Evolutionary conservation across 1,140 invertebrate species (phyloP).

Genomic region (Diuraphis noxia): DNA sequence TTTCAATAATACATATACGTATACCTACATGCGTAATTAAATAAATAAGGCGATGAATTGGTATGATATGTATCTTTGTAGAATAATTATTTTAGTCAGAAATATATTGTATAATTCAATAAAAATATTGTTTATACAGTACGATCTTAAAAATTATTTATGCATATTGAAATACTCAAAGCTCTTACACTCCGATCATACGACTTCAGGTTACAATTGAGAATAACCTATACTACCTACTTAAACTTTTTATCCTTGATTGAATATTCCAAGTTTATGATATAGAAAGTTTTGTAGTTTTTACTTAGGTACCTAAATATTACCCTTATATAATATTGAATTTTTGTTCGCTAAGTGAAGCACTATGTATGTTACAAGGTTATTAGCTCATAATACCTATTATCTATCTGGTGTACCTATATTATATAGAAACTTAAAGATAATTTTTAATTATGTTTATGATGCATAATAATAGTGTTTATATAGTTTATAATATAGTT

Average conservation of each 20-base stretch:
- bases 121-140: neutral
- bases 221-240: neutral
- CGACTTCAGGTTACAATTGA: neutral
- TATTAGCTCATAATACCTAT: neutral
- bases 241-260: neutral
- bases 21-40: neutral
- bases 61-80: neutral
- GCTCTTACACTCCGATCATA: no score
- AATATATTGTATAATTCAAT: neutral
- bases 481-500: no score
- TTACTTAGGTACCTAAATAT: neutral
- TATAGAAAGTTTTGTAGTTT: neutral
- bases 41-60: neutral
- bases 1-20: neutral
- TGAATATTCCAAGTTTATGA: neutral
- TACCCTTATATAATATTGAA: neutral
- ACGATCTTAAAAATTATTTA: neutral
- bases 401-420: neutral
- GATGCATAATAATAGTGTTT: neutral
- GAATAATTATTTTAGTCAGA: neutral
- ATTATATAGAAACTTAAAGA: neutral
- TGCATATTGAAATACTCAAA: neutral
- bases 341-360: neutral
- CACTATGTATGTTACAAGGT: neutral
- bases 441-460: neutral